phyloP scores from a whole-genome alignment of 2,797 vertebrate species.

The Gorsachius magnificus region DNA sequence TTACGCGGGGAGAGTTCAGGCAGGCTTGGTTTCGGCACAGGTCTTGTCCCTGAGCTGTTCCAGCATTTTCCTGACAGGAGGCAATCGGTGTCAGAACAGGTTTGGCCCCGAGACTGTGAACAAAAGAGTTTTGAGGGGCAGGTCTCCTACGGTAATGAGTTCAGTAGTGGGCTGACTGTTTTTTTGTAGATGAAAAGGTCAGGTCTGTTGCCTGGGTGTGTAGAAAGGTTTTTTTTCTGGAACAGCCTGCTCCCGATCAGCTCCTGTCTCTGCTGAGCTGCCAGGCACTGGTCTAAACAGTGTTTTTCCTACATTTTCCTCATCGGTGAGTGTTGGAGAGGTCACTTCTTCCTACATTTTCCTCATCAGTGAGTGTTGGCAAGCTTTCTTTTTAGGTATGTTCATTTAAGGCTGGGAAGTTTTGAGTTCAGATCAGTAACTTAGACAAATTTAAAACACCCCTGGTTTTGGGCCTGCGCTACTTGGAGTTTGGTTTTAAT shows the following conservation, averaged over 20 bases:
- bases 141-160: background rate
- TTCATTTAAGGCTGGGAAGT: background rate
- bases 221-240: constrained; percentile 39
- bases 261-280: background rate
- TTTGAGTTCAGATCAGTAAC: background rate
- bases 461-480: background rate
- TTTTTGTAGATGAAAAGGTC: constrained; percentile 19
- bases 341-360: background rate
- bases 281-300: background rate
- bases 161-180: background rate
- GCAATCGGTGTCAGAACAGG: background rate
- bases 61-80: constrained; percentile 13
- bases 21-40: constrained; percentile 47
- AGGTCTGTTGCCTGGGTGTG: constrained; percentile 9
- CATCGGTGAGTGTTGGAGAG: background rate
- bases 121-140: background rate
- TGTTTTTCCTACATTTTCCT: background rate
- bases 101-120: background rate
- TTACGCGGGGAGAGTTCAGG: background rate
- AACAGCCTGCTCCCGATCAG: constrained; percentile 15
- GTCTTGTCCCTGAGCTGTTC: constrained; percentile 8
- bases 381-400: background rate
- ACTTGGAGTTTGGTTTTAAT: constrained; percentile 35
- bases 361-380: background rate
- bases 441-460: background rate